These are phyloP conservation scores for Aepyceros melampus DNA, from an alignment of 2,113 vertebrate species.

Conservation along the genomic window DNA sequence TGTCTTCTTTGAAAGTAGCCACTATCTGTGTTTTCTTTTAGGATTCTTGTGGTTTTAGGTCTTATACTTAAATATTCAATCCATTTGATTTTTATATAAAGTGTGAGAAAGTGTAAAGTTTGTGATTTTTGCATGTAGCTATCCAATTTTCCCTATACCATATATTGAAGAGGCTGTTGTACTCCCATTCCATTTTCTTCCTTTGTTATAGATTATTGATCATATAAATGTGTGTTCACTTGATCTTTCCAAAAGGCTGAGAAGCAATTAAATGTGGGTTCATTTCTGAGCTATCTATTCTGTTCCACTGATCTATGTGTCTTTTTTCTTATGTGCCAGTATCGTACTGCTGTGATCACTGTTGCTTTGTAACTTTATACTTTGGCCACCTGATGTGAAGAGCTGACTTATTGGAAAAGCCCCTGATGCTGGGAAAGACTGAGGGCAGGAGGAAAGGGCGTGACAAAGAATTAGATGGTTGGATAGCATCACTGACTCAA, in stretches of 20 bases:
- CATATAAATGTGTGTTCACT: neutral
- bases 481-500: neutral
- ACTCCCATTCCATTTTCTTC: neutral
- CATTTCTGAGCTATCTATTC: neutral
- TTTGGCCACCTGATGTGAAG: neutral
- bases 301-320: neutral
- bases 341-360: neutral
- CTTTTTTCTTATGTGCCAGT: neutral
- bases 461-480: neutral
- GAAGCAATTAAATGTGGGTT: neutral
- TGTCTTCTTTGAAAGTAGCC: neutral
- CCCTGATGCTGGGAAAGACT: neutral
- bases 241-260: neutral
- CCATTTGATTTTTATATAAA: neutral
- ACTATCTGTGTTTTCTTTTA: neutral
- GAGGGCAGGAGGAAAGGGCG: neutral
- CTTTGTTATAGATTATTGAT: neutral
- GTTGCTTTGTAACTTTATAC: neutral
- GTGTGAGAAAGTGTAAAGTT: neutral
- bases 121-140: neutral
- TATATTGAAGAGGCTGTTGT: neutral
- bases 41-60: neutral
- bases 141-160: neutral
- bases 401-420: neutral
- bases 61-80: neutral